phyloP scores from a whole-genome alignment of 2,888 invertebrate species.

The Andrena marginata region DNA sequence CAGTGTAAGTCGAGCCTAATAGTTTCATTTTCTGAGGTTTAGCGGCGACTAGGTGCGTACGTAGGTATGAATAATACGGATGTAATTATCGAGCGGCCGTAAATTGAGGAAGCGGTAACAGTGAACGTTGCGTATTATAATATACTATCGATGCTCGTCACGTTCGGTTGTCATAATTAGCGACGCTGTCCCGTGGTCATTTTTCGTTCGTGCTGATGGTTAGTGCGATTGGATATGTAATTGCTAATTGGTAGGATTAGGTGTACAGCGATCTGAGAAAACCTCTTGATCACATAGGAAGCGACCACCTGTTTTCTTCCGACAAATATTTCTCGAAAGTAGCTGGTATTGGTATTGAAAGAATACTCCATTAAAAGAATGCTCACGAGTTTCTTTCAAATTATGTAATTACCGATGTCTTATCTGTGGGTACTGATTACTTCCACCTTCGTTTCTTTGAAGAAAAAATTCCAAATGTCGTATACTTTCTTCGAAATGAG shows the following conservation, averaged over 20 bases:
- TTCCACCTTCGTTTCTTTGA: too few relatives aligned
- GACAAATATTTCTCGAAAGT: too few relatives aligned
- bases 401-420: too few relatives aligned
- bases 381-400: too few relatives aligned
- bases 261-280: neutral
- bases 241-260: slow-evolving; percentile 10
- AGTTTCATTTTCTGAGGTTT: slow-evolving; percentile 46
- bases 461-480: too few relatives aligned
- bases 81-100: slow-evolving; percentile 32
- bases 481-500: too few relatives aligned
- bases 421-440: too few relatives aligned
- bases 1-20: slow-evolving; percentile 37
- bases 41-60: slow-evolving; percentile 7
- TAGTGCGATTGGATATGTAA: neutral
- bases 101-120: slow-evolving; percentile 21
- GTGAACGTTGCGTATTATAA: slow-evolving; percentile 19
- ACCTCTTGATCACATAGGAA: neutral
- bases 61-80: slow-evolving; percentile 39
- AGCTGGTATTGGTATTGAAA: too few relatives aligned
- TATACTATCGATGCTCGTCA: slow-evolving; percentile 25
- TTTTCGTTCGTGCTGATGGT: neutral
- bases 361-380: too few relatives aligned
- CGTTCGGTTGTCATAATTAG: slow-evolving; percentile 21
- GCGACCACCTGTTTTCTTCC: neutral
- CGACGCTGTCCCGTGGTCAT: slow-evolving; percentile 9